Conservation (phyloP, 2,888 invertebrate species). For the Amphipyra tragopoginis region DNA sequence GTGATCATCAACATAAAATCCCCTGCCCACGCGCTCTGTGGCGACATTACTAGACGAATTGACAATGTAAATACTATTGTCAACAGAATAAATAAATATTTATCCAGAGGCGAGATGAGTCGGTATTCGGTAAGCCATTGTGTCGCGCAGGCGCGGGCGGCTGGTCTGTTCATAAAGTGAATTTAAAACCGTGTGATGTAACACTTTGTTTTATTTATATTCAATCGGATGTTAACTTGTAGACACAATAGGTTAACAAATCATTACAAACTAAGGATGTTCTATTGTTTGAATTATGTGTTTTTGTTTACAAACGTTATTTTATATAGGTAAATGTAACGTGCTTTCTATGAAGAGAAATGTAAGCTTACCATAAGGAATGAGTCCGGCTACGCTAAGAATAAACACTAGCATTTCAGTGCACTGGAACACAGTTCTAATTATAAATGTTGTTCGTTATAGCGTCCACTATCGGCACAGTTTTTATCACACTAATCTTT, state of each 20-base stretch:
- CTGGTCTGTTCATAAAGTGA: constrained; percentile 68
- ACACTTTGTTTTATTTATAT: constrained; percentile 60
- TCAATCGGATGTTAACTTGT: constrained; percentile 52
- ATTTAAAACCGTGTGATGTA: constrained; percentile 72
- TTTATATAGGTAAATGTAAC: not conserved
- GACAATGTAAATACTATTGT: constrained; percentile 88
- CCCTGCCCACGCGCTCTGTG: constrained; percentile 79
- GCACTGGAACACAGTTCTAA: constrained; percentile 53
- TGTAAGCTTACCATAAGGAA: constrained; percentile 75
- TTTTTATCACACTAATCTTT: constrained; percentile 81
- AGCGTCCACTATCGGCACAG: constrained; percentile 62
- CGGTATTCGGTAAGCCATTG: constrained; percentile 76
- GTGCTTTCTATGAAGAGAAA: not conserved
- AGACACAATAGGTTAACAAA: constrained; percentile 53
- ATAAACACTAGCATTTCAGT: constrained; percentile 73
- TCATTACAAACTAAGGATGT: constrained; percentile 32
- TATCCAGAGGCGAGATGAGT: constrained; percentile 85
- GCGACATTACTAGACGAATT: constrained; percentile 78
- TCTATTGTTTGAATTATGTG: constrained; percentile 12
- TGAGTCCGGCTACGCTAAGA: constrained; percentile 67
- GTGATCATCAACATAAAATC: constrained; percentile 81
- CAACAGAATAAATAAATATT: constrained; percentile 89
- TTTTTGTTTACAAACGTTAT: constrained; percentile 6
- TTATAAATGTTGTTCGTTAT: constrained; percentile 63
- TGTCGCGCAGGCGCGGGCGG: constrained; percentile 73